Conservation (phyloP, 2,113 vertebrate genomes). For the Antechinus stuartii region DNA sequence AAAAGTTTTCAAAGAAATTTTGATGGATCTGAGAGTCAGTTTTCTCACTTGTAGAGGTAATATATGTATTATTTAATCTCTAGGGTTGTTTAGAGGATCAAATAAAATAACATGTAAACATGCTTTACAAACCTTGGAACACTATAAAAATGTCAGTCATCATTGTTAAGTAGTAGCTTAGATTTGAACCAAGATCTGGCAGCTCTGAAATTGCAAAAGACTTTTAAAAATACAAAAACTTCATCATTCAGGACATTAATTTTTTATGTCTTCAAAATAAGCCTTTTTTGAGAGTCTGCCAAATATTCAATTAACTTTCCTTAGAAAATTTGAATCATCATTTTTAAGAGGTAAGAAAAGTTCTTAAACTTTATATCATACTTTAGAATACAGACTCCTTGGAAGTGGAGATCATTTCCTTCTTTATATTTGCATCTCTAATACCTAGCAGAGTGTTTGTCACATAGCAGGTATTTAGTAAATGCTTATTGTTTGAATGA, state of each 20-base stretch:
- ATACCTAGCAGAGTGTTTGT: neutral
- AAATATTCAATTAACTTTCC: neutral
- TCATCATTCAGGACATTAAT: neutral
- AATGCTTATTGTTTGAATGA: neutral
- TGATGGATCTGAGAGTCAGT: neutral
- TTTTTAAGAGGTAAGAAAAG: neutral
- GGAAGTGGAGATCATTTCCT: neutral
- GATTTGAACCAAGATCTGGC: neutral
- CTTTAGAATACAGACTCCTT: neutral
- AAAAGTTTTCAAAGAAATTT: neutral
- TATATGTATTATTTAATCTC: neutral
- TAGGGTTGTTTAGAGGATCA: neutral
- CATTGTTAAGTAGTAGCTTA: neutral
- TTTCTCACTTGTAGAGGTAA: neutral
- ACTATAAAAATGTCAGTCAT: neutral
- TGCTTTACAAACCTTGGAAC: neutral
- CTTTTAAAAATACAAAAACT: neutral
- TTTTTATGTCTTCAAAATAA: neutral
- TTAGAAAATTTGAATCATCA: neutral
- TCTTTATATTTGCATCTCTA: neutral
- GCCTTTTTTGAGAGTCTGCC: neutral
- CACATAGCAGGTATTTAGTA: neutral
- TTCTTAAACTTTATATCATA: neutral
- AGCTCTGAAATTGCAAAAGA: neutral
- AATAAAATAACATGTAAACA: neutral